phyloP scores from a whole-genome alignment of 2,797 vertebrate genomes.

The Chanos chanos region DNA sequence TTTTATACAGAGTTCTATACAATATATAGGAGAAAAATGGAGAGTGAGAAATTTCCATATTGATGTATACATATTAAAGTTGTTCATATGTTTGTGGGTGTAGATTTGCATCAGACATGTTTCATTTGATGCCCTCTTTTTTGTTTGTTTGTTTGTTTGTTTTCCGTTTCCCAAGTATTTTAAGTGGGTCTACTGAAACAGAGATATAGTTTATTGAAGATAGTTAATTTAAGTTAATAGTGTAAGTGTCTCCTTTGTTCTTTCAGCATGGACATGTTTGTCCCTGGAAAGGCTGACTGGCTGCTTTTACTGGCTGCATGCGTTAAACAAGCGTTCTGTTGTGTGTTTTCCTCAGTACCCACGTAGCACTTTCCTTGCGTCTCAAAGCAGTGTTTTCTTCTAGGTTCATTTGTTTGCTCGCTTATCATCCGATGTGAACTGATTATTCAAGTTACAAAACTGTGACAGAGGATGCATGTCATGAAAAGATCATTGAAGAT shows the following conservation, averaged over 20 bases:
- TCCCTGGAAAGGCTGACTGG: no score
- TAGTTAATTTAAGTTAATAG: not conserved
- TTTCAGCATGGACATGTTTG: no score
- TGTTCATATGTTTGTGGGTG: constrained; percentile 26
- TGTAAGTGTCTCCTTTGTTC: no score
- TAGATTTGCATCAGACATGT: constrained; percentile 37
- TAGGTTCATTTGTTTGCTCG: no score
- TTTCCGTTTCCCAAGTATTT: constrained; percentile 23
- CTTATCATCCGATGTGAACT: no score
- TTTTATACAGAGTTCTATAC: constrained; percentile 28
- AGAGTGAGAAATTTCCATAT: constrained; percentile 6
- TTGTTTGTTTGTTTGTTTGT: constrained; percentile 1
- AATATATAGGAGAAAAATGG: constrained; percentile 4
- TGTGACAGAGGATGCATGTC: not conserved
- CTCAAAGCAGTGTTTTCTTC: no score
- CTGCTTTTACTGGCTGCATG: no score
- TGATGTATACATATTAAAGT: constrained; percentile 20
- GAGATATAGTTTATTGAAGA: not conserved
- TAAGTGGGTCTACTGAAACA: constrained; percentile 9
- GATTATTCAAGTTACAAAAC: not conserved
- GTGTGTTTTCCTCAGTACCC: no score
- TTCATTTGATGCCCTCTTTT: not conserved
- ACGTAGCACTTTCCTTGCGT: no score
- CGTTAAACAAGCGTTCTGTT: no score
- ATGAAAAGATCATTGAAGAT: not conserved